Conservation (phyloP, 1,140 invertebrate species). For the Helicoverpa zea region DNA sequence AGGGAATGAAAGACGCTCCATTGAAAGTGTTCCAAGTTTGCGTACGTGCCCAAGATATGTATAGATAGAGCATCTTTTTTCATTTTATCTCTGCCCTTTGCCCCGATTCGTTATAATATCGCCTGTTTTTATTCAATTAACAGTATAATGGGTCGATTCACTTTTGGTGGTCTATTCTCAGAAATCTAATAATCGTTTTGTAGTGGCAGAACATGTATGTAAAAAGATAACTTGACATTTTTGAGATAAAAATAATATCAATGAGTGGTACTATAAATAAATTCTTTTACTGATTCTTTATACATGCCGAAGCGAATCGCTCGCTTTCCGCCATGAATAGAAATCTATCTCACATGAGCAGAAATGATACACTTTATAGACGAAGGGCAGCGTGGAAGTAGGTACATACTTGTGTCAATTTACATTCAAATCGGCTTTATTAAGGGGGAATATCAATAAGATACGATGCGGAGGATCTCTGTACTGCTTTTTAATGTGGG, state of each 20-base stretch:
- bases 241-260: not conserved
- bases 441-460: conserved; percentile 57
- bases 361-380: conserved; percentile 57
- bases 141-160: conserved; percentile 51
- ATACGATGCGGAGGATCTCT: conserved; percentile 43
- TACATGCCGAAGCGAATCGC: conserved; percentile 29
- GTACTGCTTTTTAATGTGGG: conserved; percentile 40
- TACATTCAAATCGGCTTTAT: conserved; percentile 60
- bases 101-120: conserved; percentile 43
- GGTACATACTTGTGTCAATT: conserved; percentile 59
- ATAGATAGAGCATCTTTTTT: conserved; percentile 32
- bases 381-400: conserved; percentile 50
- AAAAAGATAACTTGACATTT: conserved; percentile 8
- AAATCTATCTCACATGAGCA: conserved; percentile 49
- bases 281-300: conserved; percentile 31
- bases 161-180: conserved; percentile 50
- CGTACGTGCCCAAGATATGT: conserved; percentile 46
- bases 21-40: conserved; percentile 48
- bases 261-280: conserved; percentile 17
- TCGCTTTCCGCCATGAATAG: conserved; percentile 42
- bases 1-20: conserved; percentile 40
- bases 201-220: conserved; percentile 38
- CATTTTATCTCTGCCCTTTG: conserved; percentile 52
- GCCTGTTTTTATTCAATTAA: conserved; percentile 58
- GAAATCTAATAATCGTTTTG: conserved; percentile 38